Evolutionary conservation across 2,888 invertebrate genomes (phyloP), one percentile per base, ranked within the genome.

Genomic region (Pomacea canaliculata): DNA sequence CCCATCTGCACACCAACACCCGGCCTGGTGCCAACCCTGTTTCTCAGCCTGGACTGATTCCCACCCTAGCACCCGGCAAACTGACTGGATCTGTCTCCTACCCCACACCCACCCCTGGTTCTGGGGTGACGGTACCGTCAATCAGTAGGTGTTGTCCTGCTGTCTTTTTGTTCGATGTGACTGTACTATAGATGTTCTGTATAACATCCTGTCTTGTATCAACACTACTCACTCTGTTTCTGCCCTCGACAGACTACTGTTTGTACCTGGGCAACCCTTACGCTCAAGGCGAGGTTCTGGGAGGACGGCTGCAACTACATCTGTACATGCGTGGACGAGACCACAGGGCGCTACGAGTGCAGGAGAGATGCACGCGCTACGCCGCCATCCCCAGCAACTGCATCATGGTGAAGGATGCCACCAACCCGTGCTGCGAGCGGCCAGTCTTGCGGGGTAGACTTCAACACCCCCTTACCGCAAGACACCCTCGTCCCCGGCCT

Each of bases 41-140:
- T 27, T 80, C 76, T 27, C 78, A 80, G 16, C 83, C 84, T 51
- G 78, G 80, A 12, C 79, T 81, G 80, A 76, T 80, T 37, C 82
- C 80, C 49, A 84, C 84, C 51, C 78, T 81, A 63, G 79, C 78
- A 1, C 84, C 84, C 62, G 83, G 82, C 37, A 72, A 67, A 27
- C 37, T 76, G 51, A 62, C n/a, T 18, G 73, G 73, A 37, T 56
- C 63, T 18, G 77, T 65, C 37, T 9, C n/a, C 23, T 62, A 13
- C 56, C 77, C 77, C 19, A 68, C 49, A 18, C 73, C 77, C 2
- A 56, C 66, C 16, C 66, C 66, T 4, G 75, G 70, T 12, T 60
- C 69, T 49, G 51, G 60, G 8, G 71, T 59, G 46, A 18, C n/a
- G 1, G 49, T 62, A 19, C 66, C 76, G 16, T 19, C 56, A 27